Evolutionary conservation across 1,140 invertebrate species (phyloP).

Genomic region (Ephestia elutella): DNA sequence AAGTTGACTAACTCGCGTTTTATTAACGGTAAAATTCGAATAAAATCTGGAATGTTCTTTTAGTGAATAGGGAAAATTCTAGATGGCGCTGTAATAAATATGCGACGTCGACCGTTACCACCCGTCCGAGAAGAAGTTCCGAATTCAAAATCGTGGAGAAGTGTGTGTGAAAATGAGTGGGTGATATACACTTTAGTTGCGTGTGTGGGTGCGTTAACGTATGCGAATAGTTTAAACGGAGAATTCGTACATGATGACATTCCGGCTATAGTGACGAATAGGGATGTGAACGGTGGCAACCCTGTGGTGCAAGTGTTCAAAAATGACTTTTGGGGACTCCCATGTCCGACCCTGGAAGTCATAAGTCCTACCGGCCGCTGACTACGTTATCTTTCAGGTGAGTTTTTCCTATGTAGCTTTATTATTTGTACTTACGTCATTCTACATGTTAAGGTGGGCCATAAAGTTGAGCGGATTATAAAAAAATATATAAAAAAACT

Average conservation of each 20-base stretch:
- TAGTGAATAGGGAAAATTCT: not conserved
- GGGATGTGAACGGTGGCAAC: conserved; percentile 84
- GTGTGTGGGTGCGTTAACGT: conserved; percentile 80
- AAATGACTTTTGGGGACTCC: conserved; percentile 95
- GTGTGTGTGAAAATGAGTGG: conserved; percentile 54
- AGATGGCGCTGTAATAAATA: conserved; percentile 25
- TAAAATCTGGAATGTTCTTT: not conserved
- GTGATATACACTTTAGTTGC: conserved; percentile 77
- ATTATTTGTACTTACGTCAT: too few relatives aligned
- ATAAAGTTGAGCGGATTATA: too few relatives aligned
- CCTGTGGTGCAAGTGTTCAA: conserved; percentile 80
- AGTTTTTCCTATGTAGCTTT: conserved; percentile 42
- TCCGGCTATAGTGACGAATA: conserved; percentile 89
- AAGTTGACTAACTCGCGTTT: conserved; percentile 26
- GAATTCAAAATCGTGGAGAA: conserved; percentile 42
- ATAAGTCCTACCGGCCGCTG: conserved; percentile 89
- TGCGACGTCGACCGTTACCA: conserved; percentile 61
- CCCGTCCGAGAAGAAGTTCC: conserved; percentile 60
- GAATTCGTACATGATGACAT: conserved; percentile 95
- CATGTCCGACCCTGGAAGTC: conserved; percentile 87
- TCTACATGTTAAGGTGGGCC: too few relatives aligned
- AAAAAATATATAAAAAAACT: too few relatives aligned
- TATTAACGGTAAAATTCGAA: conserved; percentile 23
- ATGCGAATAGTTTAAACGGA: conserved; percentile 85
- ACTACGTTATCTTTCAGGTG: conserved; percentile 90